These are phyloP conservation scores for Drosophila mercatorum DNA, from an alignment of 2,888 invertebrate species.

Conservation along the genomic window DNA sequence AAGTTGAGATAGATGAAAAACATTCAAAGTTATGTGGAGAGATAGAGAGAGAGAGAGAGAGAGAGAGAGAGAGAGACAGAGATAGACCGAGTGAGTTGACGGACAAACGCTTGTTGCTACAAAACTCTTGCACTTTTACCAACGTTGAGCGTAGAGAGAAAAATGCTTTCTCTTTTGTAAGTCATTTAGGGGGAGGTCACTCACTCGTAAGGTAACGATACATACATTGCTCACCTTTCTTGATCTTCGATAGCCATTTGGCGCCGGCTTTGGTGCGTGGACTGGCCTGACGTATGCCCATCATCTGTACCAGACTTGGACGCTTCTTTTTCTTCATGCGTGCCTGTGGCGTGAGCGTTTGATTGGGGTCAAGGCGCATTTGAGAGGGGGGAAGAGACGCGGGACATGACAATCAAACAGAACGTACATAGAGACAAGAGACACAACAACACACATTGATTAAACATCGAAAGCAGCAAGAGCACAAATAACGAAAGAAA, in stretches of 20 bases:
- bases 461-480: conserved; percentile 53
- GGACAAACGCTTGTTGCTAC: conserved; percentile 67
- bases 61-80: conserved; percentile 23
- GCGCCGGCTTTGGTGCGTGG: conserved; percentile 94
- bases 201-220: conserved; percentile 79
- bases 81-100: conserved; percentile 18
- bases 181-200: not conserved
- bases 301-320: conserved; percentile 93
- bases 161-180: not conserved
- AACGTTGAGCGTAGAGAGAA: conserved; percentile 16
- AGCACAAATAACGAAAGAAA: not conserved
- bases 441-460: conserved; percentile 67
- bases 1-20: conserved; percentile 23
- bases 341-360: conserved; percentile 84
- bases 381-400: conserved; percentile 53
- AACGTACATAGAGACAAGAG: conserved; percentile 61
- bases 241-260: conserved; percentile 95
- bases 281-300: conserved; percentile 91
- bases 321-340: conserved; percentile 90
- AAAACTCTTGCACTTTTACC: conserved; percentile 69
- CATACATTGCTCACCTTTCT: conserved; percentile 90
- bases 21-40: conserved; percentile 34
- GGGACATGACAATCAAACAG: conserved; percentile 65
- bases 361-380: conserved; percentile 53
- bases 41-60: conserved; percentile 26